Evolutionary conservation across 1,140 invertebrate genomes (phyloP), one percentile per base, ranked within the genome.

Genomic region (Formica selysi): DNA sequence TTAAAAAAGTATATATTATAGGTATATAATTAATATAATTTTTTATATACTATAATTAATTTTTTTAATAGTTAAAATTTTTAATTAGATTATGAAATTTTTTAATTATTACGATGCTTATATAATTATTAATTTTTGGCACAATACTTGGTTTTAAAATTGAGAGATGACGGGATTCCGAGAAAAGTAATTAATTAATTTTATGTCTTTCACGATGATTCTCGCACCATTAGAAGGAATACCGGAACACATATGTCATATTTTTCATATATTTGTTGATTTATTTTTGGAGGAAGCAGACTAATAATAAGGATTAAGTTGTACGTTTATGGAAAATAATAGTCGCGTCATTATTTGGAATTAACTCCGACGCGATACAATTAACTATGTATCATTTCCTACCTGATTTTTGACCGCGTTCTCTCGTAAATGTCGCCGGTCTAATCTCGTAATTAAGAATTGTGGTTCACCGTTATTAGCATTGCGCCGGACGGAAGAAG

Each of bases 401-500:
- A 16, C 8, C 41, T 26, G 16, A 10, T 71, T n/a, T 41, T 36
- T 16, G 41, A 29, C 7, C 36, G 13, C 59, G 29, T 86, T 76
- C 38, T 61, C 26, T 29, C 62, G 76, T 36, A 76, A 80, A 85
- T 44, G 19, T 29, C 26, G 36, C 38, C 59, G 38, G 44, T 78
- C 67, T 88, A 70, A 84, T 87, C 38, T 87, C 38, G 71, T 65
- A 83, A 85, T 68, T 76, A 57, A 36, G 19, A 32, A 85, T 85
- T 59, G 80, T 78, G 74, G 29, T 76, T 29, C 10, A 54, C n/a
- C 61, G 59, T 41, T 61, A 59, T 81, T 76, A 71, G 6, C 54
- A 64, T 86, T 38, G 29, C 10, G 57, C 16, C 36, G 41, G 26
- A 62, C 8, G 38, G 41, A 51, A 29, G 48, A 13, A 48, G 68